A percentile compares a stretch with the other conserved stretches of the same genome.
Conservation (phyloP, 1,140 invertebrate species). For the Halyomorpha halys region DNA sequence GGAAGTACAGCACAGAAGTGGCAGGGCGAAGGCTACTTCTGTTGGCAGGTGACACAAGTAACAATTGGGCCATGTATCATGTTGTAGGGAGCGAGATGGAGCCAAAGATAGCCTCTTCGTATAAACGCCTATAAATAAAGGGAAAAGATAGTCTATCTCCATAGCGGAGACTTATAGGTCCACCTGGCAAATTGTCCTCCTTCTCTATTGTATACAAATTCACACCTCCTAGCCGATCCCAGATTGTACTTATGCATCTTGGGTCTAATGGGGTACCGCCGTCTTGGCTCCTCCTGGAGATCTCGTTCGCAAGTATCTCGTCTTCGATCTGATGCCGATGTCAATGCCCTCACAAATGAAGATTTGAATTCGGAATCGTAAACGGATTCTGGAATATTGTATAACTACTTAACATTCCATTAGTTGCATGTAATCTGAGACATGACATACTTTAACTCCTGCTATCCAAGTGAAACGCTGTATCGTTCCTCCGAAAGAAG, state of each 20-base stretch:
- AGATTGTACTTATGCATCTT: slow-evolving; percentile 1
- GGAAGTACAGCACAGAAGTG: not conserved
- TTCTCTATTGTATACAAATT: slow-evolving; percentile 9
- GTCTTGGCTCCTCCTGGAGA: too few species aligned
- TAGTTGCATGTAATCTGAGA: too few species aligned
- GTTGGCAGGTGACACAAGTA: not conserved
- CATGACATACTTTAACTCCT: too few species aligned
- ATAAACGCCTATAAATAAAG: slow-evolving; percentile 6
- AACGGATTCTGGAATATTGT: too few species aligned
- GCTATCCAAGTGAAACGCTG: too few species aligned
- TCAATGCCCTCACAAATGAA: too few species aligned
- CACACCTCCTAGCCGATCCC: slow-evolving; percentile 4
- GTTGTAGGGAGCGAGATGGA: not conserved
- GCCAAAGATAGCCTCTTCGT: not conserved
- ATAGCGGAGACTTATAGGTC: slow-evolving; percentile 5
- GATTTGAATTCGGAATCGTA: too few species aligned
- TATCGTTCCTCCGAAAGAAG: too few species aligned
- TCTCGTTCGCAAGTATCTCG: too few species aligned
- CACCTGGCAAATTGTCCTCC: slow-evolving; percentile 1
- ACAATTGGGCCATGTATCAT: slow-evolving; percentile 12
- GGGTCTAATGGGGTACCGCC: too few species aligned
- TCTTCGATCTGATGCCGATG: too few species aligned
- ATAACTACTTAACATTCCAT: too few species aligned
- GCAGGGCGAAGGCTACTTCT: not conserved
- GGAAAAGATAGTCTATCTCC: slow-evolving; percentile 1